Base-by-base conservation (phyloP, 2,797 vertebrate genomes). In the Rhinella marina region DNA sequence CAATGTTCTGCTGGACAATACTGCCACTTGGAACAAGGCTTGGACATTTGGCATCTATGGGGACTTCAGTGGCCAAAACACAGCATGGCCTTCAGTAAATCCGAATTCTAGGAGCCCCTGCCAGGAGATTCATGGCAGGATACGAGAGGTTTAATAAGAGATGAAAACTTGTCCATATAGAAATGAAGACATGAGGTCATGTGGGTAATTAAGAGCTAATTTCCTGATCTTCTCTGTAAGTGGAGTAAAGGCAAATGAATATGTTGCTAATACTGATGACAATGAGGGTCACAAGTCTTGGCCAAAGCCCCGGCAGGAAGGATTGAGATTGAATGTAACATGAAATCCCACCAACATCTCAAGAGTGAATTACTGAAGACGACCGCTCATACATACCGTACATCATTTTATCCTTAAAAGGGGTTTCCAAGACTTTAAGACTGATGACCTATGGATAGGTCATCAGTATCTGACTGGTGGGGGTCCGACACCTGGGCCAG, bases 1-100 rank as follows among this genome's bases (percentile, higher is more conserved):
- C 75, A 80, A 84, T 73, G 79, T 84, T 79, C 75, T 79, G 75
- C 75, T 88, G 87, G 87, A 88, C 76, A 88, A 81, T 81, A 61
- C 76, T 19, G 59, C 54, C 82, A 75, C 84, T 88, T 88, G 82
- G 87, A 88, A 78, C 85, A 88, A 70, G 82, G 85, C 72, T 75
- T 88, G 87, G 87, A 85, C 66, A 75, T 75, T 84, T 88, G 87
- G 82, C 87, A 62, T 23, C 21, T 23, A 19, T 23, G 76, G 78
- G 8, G 56, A 19, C 56, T 29, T 13, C 7, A 9, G 7, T 59
- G 54, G 87, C 87, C 87, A 85, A 72, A 84, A 64, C 77, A 64
- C 87, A 85, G 66, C 64, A 52, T 61, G 82, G 82, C 76, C 76
- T 84, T 80, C 82, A 81, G 82, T 81, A 85, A 81, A 73, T 85